Evolutionary conservation across 2,113 vertebrate species (phyloP), one percentile per base, ranked within the genome.

Genomic region (Psittacula cyanocephala): DNA sequence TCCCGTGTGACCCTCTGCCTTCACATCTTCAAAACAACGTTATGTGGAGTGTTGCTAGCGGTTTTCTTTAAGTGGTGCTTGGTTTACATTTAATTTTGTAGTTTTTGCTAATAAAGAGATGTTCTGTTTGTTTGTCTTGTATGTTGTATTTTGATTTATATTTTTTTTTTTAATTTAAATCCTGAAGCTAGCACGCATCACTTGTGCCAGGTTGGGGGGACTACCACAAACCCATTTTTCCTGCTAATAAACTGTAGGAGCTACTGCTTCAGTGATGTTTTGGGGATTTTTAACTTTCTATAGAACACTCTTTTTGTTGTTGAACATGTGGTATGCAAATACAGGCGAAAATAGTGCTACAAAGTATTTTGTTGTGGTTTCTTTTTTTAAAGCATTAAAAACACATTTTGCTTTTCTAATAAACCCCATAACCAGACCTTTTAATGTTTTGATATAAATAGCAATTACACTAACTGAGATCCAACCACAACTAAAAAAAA

Each of bases 331-430:
- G 93, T 96, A 96, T 97, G 96, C 93, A 96, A 96, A 95, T 96
- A 89, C 47, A 82, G 46, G 82, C 88, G 85, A 47, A 93, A 93
- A 93, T 20, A 91, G 46, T 62, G 43, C 84, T 91, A 67, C 71
- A 31, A 23, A 89, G 68, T 85, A 91, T 94, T 96, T 92, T 95
- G 94, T 97, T 93, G 96, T 96, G 95, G 94, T 93, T 67, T 96
- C 93, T 96, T 59, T 59, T 59, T 81, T 94, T 96, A 28, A 93
- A 95, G 86, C 79, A 94, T 93, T 91, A 95, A 93, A 92, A 91
- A 93, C 83, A 90, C 91, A 91, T 95, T 97, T 97, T 95, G 89
- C 85, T 92, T 97, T 96, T 78, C 94, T 94, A 95, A 88, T 95
- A 93, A 97, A 89, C 76, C 86, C 52, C 78, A 78, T 94, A 87